These are phyloP conservation scores for Bujurquina vittata DNA, from an alignment of 2,113 vertebrate species.

Conservation along the genomic window DNA sequence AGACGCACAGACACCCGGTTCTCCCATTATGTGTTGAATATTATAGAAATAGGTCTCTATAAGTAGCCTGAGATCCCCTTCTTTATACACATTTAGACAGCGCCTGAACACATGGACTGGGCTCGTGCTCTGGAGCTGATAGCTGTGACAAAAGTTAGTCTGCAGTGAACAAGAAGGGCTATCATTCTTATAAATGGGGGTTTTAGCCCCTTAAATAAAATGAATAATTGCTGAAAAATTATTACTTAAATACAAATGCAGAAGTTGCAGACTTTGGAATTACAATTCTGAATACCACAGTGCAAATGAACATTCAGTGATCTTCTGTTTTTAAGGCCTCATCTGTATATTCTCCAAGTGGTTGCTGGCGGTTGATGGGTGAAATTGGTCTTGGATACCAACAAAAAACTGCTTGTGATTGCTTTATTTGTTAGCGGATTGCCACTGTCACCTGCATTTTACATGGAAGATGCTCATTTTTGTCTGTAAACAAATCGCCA, in stretches of 20 bases:
- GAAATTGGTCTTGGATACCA: background rate
- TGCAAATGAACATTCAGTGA: background rate
- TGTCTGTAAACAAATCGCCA: too few relatives aligned
- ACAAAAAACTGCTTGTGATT: too few relatives aligned
- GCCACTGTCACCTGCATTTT: too few relatives aligned
- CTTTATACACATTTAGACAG: slow-evolving; percentile 75
- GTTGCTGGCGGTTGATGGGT: background rate
- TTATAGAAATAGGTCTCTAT: slow-evolving; percentile 81
- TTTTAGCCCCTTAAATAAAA: background rate
- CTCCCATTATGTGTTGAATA: slow-evolving; percentile 74
- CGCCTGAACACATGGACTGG: slow-evolving; percentile 50
- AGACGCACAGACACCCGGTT: slow-evolving; percentile 57
- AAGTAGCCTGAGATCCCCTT: slow-evolving; percentile 70
- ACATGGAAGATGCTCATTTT: too few relatives aligned
- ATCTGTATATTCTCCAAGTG: background rate
- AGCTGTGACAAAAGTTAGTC: background rate
- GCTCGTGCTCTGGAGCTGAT: background rate
- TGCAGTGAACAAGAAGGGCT: background rate
- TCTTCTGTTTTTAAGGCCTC: background rate
- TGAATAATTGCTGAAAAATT: fast-evolving
- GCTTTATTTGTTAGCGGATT: too few relatives aligned
- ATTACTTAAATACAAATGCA: background rate
- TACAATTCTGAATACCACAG: background rate
- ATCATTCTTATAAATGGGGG: background rate
- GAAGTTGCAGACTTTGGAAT: background rate